Percentiles rank a stretch among this genome's conserved stretches.
phyloP scores from a whole-genome alignment of 2,113 vertebrate species.

The Pelodiscus sinensis region DNA sequence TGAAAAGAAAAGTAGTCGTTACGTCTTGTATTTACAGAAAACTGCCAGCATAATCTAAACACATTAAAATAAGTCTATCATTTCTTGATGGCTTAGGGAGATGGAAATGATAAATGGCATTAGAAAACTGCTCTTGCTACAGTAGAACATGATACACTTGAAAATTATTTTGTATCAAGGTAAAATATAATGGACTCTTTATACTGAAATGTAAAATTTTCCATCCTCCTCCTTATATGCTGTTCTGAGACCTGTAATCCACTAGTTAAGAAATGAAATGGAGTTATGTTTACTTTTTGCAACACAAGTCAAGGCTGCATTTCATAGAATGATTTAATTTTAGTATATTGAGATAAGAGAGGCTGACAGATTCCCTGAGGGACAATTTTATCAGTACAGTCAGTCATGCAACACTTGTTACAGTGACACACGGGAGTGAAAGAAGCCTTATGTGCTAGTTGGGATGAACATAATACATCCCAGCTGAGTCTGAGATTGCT shows the following conservation, averaged over 20 bases:
- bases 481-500: conserved; percentile 14
- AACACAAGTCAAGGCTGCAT: conserved; percentile 42
- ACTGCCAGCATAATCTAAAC: background rate
- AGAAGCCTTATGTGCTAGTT: conserved; percentile 35
- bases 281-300: conserved; percentile 50
- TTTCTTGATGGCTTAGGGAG: background rate
- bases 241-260: conserved; percentile 20
- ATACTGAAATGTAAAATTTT: conserved; percentile 42
- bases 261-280: conserved; percentile 44
- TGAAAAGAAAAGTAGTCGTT: background rate
- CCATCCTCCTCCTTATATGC: background rate
- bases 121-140: conserved; percentile 18
- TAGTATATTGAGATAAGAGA: conserved; percentile 42
- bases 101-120: conserved; percentile 15
- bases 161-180: conserved; percentile 38
- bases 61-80: background rate
- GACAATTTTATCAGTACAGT: conserved; percentile 6
- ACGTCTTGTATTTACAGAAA: background rate
- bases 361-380: conserved; percentile 48
- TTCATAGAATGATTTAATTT: conserved; percentile 48
- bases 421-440: background rate
- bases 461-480: conserved; percentile 10
- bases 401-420: background rate
- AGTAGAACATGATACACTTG: background rate
- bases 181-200: conserved; percentile 51